Conservation (phyloP, 2,888 invertebrate species). For the Panorpa germanica region DNA sequence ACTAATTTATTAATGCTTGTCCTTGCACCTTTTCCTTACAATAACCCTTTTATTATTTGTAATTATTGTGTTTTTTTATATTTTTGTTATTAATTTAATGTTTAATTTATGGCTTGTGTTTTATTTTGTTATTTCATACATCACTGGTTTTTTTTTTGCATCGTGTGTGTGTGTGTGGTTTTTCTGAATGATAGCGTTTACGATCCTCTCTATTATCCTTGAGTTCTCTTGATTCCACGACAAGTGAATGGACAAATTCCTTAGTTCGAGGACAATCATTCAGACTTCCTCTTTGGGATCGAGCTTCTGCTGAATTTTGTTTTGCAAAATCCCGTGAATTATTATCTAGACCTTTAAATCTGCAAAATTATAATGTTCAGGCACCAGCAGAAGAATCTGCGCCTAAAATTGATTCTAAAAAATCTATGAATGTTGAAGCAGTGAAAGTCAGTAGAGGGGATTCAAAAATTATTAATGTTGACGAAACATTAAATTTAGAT, state of each 20-base stretch:
- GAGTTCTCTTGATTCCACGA: constrained; percentile 19
- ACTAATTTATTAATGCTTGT: no score
- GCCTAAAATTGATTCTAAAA: constrained; percentile 5
- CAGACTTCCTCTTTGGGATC: constrained; percentile 47
- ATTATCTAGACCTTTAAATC: constrained; percentile 32
- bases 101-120: no score
- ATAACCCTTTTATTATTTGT: no score
- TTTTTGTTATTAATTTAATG: no score
- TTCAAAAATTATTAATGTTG: neutral
- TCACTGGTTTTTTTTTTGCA: no score
- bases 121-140: no score
- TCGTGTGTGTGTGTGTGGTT: no score
- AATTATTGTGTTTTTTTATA: no score
- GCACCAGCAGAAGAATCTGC: constrained; percentile 7
- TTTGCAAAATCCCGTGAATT: constrained; percentile 53
- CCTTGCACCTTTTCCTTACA: no score
- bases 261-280: no score
- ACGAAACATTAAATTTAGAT: neutral
- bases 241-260: constrained; percentile 16
- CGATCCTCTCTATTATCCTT: constrained; percentile 21
- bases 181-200: constrained; percentile 14
- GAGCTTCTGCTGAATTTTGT: constrained; percentile 53
- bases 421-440: constrained; percentile 2
- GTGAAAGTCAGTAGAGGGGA: no score
- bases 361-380: constrained; percentile 10